Conservation (phyloP, 2,113 vertebrate genomes). For the Muntiacus muntjak region DNA sequence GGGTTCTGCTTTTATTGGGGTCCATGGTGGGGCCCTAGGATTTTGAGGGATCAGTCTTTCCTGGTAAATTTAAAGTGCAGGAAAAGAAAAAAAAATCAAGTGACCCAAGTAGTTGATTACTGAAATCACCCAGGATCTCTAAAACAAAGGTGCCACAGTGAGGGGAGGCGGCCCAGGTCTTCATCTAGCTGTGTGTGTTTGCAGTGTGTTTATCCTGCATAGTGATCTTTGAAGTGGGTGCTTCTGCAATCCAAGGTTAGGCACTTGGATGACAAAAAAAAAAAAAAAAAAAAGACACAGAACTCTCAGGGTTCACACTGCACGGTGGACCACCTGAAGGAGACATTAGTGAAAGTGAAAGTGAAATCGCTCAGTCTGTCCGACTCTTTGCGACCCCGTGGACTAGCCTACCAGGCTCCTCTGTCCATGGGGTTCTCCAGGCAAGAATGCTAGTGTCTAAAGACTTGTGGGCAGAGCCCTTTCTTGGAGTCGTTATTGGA, state of each 20-base stretch:
- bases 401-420: too few species aligned
- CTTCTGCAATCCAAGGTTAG: not conserved
- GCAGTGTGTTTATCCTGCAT: not conserved
- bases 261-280: not conserved
- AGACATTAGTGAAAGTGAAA: not conserved
- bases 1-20: not conserved
- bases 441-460: not conserved
- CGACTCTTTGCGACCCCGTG: too few species aligned
- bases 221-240: not conserved
- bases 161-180: not conserved
- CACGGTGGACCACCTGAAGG: not conserved
- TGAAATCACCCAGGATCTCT: not conserved
- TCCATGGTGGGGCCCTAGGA: not conserved
- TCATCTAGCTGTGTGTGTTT: not conserved
- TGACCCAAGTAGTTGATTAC: not conserved
- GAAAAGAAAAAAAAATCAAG: not conserved
- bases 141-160: not conserved
- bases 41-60: not conserved
- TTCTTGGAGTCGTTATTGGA: fast-evolving
- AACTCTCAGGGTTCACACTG: not conserved
- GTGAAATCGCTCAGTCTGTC: too few species aligned
- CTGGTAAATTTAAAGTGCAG: not conserved
- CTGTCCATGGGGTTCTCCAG: too few species aligned
- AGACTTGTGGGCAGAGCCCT: not conserved
- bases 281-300: not conserved